Conservation (phyloP, 2,888 invertebrate species). For the Hanleya hanleyi region DNA sequence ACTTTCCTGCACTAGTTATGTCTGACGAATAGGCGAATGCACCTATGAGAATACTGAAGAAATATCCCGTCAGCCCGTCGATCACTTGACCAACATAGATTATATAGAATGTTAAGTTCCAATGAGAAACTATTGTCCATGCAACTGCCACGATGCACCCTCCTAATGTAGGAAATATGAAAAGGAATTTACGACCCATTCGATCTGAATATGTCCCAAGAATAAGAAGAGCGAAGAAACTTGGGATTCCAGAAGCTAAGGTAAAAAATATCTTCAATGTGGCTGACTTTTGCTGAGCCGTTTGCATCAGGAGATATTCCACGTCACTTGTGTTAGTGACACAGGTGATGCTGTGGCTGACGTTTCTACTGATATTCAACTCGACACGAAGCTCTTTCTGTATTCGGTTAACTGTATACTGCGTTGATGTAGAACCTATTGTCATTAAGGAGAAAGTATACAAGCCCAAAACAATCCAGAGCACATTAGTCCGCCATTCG, state of each 20-base stretch:
- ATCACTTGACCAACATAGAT: slow-evolving; percentile 32
- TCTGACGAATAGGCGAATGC: slow-evolving; percentile 37
- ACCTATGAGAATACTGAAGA: slow-evolving; percentile 30
- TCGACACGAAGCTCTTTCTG: too few relatives aligned
- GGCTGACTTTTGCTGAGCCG: slow-evolving; percentile 33
- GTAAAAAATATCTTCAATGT: slow-evolving; percentile 34
- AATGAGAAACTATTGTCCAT: slow-evolving; percentile 38
- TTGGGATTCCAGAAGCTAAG: slow-evolving; percentile 27
- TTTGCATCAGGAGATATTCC: not conserved
- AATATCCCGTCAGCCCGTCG: slow-evolving; percentile 41
- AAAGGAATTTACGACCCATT: slow-evolving; percentile 39
- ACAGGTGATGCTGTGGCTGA: too few relatives aligned
- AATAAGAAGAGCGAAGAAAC: slow-evolving; percentile 32
- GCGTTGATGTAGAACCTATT: too few relatives aligned
- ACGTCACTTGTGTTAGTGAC: not conserved
- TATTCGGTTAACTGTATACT: too few relatives aligned
- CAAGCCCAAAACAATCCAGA: too few relatives aligned
- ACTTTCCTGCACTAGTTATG: slow-evolving; percentile 36
- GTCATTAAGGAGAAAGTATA: too few relatives aligned
- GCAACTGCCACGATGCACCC: slow-evolving; percentile 19
- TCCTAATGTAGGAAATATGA: slow-evolving; percentile 32
- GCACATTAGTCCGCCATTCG: too few relatives aligned
- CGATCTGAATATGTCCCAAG: slow-evolving; percentile 39
- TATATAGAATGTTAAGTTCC: slow-evolving; percentile 31
- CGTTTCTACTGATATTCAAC: too few relatives aligned